Base-by-base conservation (phyloP, 2,113 vertebrate genomes). In the Neofelis nebulosa region DNA sequence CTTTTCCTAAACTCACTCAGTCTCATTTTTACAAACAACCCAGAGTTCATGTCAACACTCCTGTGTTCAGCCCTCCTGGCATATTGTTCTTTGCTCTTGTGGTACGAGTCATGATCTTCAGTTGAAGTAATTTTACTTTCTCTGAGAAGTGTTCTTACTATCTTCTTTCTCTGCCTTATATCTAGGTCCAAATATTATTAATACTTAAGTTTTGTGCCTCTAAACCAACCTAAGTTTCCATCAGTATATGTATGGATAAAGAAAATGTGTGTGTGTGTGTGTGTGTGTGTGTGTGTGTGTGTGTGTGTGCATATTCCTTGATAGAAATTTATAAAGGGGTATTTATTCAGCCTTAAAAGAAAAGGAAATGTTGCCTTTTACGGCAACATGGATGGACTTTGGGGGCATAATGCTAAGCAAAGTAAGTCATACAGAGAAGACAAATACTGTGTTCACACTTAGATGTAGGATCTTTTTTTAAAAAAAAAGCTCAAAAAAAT, bases 21-120 rank as follows among this genome's bases (percentile, higher is more conserved):
- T 9, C 83, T 94, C 36, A 41, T 69, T 63, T 90, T 79, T n/a
- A 61, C 23, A 69, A 80, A 52, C 7, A 25, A 19, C 4, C 15
- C 5, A 25, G 12, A 45, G 50, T 78, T 61, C 76, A n/a, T 19
- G 25, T 21, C 19, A 23, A n/a, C 11, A 3, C 11, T 10, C 50
- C 23, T 69, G 0, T 29, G 10, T 63, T 65, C 18, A 19, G 18
- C 13, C 12, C 23, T 29, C 19, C 6, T 4, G 14, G 74, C 1
- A 19, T 5, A 1, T 50, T 48, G 4, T 10, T 61, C 38, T 29
- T 65, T n/a, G 41, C 18, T 48, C 25, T 19, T 9, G 7, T 33
- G 16, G 4, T 55, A 27, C 18, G 10, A 36, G 33, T 55, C 6
- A 0, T 16, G 36, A 84, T 71, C 71, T 66, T 13, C 21, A 21